A percentile compares a stretch with the other conserved stretches of the same genome.
These are phyloP conservation scores for Acanthisitta chloris DNA, from an alignment of 2,113 vertebrate species.

Conservation along the genomic window DNA sequence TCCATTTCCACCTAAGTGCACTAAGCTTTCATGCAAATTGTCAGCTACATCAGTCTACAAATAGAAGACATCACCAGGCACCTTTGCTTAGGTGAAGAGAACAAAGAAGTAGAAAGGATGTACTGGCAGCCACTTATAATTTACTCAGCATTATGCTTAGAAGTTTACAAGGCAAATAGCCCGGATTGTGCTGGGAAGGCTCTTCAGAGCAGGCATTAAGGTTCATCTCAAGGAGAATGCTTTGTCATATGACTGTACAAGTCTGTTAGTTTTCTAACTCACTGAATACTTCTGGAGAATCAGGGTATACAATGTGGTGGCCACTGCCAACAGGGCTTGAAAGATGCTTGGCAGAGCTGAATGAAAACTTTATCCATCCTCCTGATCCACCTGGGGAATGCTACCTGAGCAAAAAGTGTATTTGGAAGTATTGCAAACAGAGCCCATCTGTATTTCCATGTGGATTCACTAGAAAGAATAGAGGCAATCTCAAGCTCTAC, in stretches of 20 bases:
- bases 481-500: too few relatives aligned
- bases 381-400: not conserved
- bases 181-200: not conserved
- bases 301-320: accelerated
- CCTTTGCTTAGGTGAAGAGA: not conserved
- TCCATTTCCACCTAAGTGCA: not conserved
- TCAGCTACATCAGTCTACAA: not conserved
- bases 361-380: not conserved
- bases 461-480: not conserved
- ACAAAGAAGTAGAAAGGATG: not conserved
- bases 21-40: not conserved
- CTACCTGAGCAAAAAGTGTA: not conserved
- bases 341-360: not conserved
- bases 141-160: not conserved
- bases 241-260: not conserved
- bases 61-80: not conserved
- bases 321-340: accelerated
- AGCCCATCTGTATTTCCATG: not conserved
- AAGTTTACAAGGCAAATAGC: not conserved
- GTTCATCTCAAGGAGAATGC: not conserved
- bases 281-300: not conserved
- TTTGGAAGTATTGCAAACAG: not conserved
- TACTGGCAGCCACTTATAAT: not conserved
- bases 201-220: not conserved
- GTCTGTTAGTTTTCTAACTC: not conserved